phyloP scores from a whole-genome alignment of 1,140 invertebrate species.

The Lutraria rhynchaena region DNA sequence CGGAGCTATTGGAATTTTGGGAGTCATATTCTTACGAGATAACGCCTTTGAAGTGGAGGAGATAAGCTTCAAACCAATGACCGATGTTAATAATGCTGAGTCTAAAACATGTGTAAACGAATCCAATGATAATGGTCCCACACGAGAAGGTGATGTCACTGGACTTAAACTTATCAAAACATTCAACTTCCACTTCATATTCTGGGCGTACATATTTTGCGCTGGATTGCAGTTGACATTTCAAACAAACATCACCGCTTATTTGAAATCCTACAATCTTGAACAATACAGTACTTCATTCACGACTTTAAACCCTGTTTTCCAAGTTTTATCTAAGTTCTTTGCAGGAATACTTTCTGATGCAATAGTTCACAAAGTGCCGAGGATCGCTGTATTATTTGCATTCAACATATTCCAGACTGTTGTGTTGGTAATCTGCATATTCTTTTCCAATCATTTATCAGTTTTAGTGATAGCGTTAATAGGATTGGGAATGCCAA shows the following conservation, averaged over 20 bases:
- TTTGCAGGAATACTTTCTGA: constrained; percentile 70
- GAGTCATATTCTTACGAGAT: constrained; percentile 61
- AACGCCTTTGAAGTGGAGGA: constrained; percentile 53
- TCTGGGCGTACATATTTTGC: constrained; percentile 74
- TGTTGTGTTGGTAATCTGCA: constrained; percentile 60
- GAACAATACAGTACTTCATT: constrained; percentile 71
- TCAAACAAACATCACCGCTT: constrained; percentile 73
- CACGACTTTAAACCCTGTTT: constrained; percentile 70
- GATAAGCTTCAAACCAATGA: constrained; percentile 25
- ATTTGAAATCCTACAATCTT: constrained; percentile 71
- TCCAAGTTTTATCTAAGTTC: constrained; percentile 70
- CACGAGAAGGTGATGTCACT: constrained; percentile 60
- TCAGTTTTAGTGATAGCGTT: constrained; percentile 64
- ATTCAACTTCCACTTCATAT: constrained; percentile 73
- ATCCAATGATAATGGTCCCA: constrained; percentile 16
- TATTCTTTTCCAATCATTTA: constrained; percentile 68
- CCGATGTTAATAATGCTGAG: not conserved
- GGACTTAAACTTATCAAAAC: constrained; percentile 64
- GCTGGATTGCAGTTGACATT: constrained; percentile 74
- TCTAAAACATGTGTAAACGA: too few species aligned
- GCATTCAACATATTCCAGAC: constrained; percentile 70
- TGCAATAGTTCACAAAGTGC: constrained; percentile 66
- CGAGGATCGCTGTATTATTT: constrained; percentile 65
- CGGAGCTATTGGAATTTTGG: constrained; percentile 64
- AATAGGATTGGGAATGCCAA: constrained; percentile 71